These are phyloP conservation scores for Actias luna DNA, from an alignment of 2,888 invertebrate species.

Conservation along the genomic window DNA sequence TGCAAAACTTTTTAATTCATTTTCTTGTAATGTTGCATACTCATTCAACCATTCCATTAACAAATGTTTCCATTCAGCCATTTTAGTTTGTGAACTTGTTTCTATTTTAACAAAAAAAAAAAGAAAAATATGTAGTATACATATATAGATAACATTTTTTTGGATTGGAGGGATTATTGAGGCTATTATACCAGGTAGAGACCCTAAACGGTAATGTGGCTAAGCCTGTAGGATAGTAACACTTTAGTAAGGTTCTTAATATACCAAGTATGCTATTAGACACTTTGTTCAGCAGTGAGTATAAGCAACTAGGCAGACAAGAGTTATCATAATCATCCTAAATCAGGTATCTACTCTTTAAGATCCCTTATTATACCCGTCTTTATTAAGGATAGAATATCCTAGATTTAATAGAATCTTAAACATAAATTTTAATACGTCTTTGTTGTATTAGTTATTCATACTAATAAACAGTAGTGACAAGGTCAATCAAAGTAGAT, in stretches of 20 bases:
- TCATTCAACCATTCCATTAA: constrained; percentile 92
- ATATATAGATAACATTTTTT: not conserved
- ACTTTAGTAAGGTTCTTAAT: too few relatives aligned
- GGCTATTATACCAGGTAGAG: too few relatives aligned
- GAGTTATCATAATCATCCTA: too few relatives aligned
- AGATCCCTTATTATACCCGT: too few relatives aligned
- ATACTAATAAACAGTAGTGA: not conserved
- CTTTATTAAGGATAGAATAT: too few relatives aligned
- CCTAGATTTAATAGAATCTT: not conserved
- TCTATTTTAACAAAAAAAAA: constrained; percentile 9
- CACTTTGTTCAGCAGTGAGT: too few relatives aligned
- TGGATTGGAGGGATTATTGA: too few relatives aligned
- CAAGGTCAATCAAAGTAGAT: not conserved
- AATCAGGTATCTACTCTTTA: too few relatives aligned
- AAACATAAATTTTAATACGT: not conserved
- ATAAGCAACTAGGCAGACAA: too few relatives aligned
- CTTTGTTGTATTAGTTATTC: not conserved
- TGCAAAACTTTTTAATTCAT: constrained; percentile 90
- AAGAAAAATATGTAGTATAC: not conserved
- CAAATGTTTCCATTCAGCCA: constrained; percentile 80
- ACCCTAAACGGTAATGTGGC: too few relatives aligned
- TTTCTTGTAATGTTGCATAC: constrained; percentile 86
- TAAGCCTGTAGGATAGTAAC: too few relatives aligned
- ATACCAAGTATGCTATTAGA: too few relatives aligned
- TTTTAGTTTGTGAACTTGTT: constrained; percentile 28